Conservation (phyloP, 2,888 invertebrate genomes). For the Cerastoderma edule region DNA sequence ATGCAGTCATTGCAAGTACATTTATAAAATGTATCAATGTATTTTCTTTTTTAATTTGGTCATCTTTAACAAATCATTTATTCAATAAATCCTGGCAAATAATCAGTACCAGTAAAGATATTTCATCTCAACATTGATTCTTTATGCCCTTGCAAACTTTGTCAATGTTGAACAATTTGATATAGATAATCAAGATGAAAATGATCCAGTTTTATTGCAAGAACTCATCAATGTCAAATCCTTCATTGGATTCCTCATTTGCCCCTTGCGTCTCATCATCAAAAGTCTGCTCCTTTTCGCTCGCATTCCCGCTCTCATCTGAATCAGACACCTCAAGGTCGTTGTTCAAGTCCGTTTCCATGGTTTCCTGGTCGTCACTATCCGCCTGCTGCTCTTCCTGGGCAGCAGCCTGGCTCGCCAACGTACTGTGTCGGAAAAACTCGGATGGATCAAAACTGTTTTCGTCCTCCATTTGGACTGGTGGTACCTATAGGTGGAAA, state of each 20-base stretch:
- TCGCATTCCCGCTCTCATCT: conserved; percentile 81
- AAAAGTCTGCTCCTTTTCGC: conserved; percentile 56
- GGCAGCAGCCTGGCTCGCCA: conserved; percentile 70
- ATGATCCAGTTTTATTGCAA: conserved; percentile 42
- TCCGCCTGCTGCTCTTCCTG: conserved; percentile 60
- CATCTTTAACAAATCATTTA: too few relatives aligned
- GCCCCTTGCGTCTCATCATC: not conserved
- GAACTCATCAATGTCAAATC: conserved; percentile 79
- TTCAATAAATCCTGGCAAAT: too few relatives aligned
- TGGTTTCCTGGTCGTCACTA: conserved; percentile 26
- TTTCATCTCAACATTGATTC: too few relatives aligned
- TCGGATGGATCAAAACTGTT: conserved; percentile 79
- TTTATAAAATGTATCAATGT: too few relatives aligned
- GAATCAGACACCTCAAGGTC: conserved; percentile 88
- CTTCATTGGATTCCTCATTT: conserved; percentile 66
- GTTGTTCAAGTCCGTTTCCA: conserved; percentile 81
- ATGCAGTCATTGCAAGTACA: too few relatives aligned
- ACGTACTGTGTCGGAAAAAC: conserved; percentile 78
- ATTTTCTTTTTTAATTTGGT: too few relatives aligned
- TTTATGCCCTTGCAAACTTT: too few relatives aligned
- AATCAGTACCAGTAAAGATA: too few relatives aligned
- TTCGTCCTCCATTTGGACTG: conserved; percentile 70
- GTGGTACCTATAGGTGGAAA: conserved; percentile 44
- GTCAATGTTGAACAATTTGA: too few relatives aligned
- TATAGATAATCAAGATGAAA: too few relatives aligned